phyloP scores from a whole-genome alignment of 2,888 invertebrate genomes.

The Phania funesta region DNA sequence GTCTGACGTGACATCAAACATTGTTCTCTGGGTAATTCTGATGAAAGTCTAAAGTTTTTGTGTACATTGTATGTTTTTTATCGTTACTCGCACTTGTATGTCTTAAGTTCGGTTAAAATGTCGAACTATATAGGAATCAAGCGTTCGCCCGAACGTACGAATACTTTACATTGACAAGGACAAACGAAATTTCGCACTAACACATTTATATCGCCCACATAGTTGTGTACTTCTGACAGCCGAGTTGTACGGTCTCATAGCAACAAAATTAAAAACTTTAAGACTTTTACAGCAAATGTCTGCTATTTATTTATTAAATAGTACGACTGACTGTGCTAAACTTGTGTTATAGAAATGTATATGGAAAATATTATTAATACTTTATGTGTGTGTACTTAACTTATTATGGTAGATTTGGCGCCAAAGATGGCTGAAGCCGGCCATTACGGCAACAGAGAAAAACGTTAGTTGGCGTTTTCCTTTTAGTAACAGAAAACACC shows the following conservation, averaged over 20 bases:
- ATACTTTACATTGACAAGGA: too few relatives aligned
- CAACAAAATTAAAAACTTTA: not conserved
- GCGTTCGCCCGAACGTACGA: too few relatives aligned
- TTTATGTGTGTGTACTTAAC: slow-evolving; percentile 65
- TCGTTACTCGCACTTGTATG: too few relatives aligned
- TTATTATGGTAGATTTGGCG: slow-evolving; percentile 68
- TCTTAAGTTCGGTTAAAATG: too few relatives aligned
- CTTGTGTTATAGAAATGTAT: slow-evolving; percentile 28
- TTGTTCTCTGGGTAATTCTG: too few relatives aligned
- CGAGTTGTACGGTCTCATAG: not conserved
- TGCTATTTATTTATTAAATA: slow-evolving; percentile 7
- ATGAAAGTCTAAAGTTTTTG: too few relatives aligned
- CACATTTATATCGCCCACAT: too few relatives aligned
- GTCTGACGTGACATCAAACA: too few relatives aligned
- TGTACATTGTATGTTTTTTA: too few relatives aligned
- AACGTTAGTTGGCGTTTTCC: not conserved
- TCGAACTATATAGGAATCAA: too few relatives aligned
- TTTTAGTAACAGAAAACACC: not conserved
- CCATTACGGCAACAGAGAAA: slow-evolving; percentile 24
- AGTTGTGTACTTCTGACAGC: too few relatives aligned
- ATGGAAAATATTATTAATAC: slow-evolving; percentile 42
- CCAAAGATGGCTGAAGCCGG: slow-evolving; percentile 51
- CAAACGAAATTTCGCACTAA: too few relatives aligned
- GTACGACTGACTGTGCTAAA: slow-evolving; percentile 18
- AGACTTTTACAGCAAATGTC: not conserved